Percentiles rank a stretch among this genome's conserved stretches.
phyloP scores from a whole-genome alignment of 2,888 invertebrate species.

The Melinopterus prodromus region DNA sequence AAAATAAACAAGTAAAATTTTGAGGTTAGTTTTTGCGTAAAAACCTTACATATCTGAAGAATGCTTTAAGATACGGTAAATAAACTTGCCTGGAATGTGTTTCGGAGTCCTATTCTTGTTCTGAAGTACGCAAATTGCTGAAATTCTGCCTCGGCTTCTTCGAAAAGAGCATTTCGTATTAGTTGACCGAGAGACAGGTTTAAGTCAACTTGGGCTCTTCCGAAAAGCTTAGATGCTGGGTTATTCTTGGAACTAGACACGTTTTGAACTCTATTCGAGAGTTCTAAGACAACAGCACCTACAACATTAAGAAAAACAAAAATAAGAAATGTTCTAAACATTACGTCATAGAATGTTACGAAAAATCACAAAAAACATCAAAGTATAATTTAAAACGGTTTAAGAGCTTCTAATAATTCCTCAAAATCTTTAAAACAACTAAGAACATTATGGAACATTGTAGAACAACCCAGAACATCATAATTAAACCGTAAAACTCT shows the following conservation, averaged over 20 bases:
- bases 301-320: slow-evolving; percentile 21
- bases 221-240: slow-evolving; percentile 74
- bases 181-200: slow-evolving; percentile 96
- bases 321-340: no score
- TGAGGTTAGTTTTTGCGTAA: no score
- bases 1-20: no score
- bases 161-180: slow-evolving; percentile 91
- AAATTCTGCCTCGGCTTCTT: slow-evolving; percentile 97
- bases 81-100: slow-evolving; percentile 56
- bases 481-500: neutral
- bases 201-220: slow-evolving; percentile 89
- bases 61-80: no score
- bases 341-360: no score
- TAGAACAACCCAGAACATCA: neutral
- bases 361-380: neutral
- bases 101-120: slow-evolving; percentile 79
- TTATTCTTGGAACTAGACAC: slow-evolving; percentile 70
- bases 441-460: no score
- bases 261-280: slow-evolving; percentile 94
- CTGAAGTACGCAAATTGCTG: slow-evolving; percentile 98
- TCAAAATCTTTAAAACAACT: no score
- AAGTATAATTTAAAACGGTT: neutral
- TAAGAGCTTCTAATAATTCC: no score
- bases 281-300: slow-evolving; percentile 87
- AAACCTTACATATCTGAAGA: no score